Base-by-base conservation (phyloP, 2,888 invertebrate species). In the Hirudinaria manillensis region DNA sequence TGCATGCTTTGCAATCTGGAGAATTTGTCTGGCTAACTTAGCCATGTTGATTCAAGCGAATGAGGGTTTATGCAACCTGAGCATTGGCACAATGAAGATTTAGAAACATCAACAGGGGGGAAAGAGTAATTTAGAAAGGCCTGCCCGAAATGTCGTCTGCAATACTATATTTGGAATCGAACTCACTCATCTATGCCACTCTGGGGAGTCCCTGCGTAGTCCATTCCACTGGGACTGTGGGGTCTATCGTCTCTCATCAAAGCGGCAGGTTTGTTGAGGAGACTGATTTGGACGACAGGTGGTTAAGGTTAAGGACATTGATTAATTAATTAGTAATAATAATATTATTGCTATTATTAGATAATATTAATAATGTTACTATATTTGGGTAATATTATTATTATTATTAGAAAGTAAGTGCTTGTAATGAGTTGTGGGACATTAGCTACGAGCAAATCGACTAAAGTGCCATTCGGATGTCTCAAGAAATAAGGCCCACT, bases 191-290 rank as follows among this genome's bases (percentile, higher is more conserved):
- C 71, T 16, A 36, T 51, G 36, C 36, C 45, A 13, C 53, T 27
- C 16, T 45, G 51, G 21, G 72, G 72, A 13, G 72, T 53, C 0
- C 4, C 45, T 13, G 45, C 56, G 32, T 72, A 72, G n/a, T 53
- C 72, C 32, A 53, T 29, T 27, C 3, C 16, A 29, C 21, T 32
- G 16, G 72, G 72, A 7, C 51, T 51, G 27, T 55, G 72, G 7
- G 34, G 6, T 10, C 51, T 77, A 72, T 77, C 76, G 34, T 78
- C 78, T 51, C 74, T 76, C 61, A 45, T 72, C 68, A 77, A 53
- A 3, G 72, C 76, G 0, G 77, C 76, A 3, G 74, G 76, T 29
- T 72, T 73, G 70, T 74, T 78, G 70, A 73, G 73, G 56, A 78
- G 70, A 6, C 78, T 78, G 75, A 7, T 32, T n/a, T n/a, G n/a